Percentiles rank a stretch among this genome's conserved stretches.
These are phyloP conservation scores for Euzetes globulus DNA, from an alignment of 2,888 invertebrate genomes.

Conservation along the genomic window DNA sequence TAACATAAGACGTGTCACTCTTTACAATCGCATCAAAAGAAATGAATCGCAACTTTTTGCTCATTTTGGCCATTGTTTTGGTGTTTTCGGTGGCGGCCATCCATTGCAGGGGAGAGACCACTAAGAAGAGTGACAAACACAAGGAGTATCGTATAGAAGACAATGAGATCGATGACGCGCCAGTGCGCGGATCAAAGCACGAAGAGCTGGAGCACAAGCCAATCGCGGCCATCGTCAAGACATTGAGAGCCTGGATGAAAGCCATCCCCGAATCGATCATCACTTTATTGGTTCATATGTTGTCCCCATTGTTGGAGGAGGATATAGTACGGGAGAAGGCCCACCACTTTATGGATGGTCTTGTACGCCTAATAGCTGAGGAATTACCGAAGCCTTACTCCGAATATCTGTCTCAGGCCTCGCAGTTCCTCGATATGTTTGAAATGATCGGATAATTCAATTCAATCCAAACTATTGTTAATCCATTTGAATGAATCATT, in stretches of 20 bases:
- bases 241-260: neutral
- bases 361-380: neutral
- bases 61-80: neutral
- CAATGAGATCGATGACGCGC: constrained; percentile 6
- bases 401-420: too few species aligned
- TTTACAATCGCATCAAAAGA: neutral
- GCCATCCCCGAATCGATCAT: neutral
- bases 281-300: neutral
- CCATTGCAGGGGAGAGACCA: neutral
- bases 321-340: neutral
- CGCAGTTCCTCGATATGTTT: constrained; percentile 12
- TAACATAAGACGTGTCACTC: neutral
- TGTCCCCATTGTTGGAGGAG: neutral
- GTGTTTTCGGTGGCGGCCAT: neutral
- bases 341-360: neutral
- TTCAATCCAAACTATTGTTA: neutral
- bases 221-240: neutral
- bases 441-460: neutral
- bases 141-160: neutral
- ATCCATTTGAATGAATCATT: neutral
- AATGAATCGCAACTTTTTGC: neutral
- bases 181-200: neutral
- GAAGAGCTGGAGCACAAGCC: neutral
- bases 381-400: neutral
- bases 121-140: neutral